Conservation (phyloP, 2,113 vertebrate species). For the Crypturellus undulatus region DNA sequence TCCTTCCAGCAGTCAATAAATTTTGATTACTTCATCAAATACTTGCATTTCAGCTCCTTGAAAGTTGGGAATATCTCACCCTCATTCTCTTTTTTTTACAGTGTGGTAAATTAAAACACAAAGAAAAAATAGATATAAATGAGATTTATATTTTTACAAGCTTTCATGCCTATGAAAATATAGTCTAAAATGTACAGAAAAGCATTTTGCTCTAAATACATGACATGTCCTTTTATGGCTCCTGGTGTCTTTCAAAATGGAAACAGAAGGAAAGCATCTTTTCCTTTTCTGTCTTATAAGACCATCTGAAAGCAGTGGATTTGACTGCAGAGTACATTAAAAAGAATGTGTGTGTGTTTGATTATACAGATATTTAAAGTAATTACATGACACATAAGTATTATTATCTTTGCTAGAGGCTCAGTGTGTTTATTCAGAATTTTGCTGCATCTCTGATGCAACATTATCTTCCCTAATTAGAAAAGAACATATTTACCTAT, state of each 20-base stretch:
- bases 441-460: neutral
- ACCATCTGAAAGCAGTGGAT: neutral
- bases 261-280: neutral
- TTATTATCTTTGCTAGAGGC: conserved; percentile 23
- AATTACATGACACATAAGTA: neutral
- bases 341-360: neutral
- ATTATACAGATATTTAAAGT: conserved; percentile 36
- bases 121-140: neutral
- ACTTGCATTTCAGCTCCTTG: neutral
- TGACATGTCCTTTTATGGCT: neutral
- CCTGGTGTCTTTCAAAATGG: neutral
- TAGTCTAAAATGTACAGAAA: neutral
- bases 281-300: neutral
- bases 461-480: conserved; percentile 24
- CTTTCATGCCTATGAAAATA: neutral
- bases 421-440: conserved; percentile 25
- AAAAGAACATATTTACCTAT: conserved; percentile 31
- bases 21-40: neutral
- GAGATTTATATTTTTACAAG: neutral
- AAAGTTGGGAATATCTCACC: neutral
- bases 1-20: neutral
- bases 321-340: neutral
- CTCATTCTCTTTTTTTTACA: neutral
- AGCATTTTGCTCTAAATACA: neutral
- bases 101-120: neutral